Conservation (phyloP, 1,140 invertebrate genomes). For the Danaus plexippus region DNA sequence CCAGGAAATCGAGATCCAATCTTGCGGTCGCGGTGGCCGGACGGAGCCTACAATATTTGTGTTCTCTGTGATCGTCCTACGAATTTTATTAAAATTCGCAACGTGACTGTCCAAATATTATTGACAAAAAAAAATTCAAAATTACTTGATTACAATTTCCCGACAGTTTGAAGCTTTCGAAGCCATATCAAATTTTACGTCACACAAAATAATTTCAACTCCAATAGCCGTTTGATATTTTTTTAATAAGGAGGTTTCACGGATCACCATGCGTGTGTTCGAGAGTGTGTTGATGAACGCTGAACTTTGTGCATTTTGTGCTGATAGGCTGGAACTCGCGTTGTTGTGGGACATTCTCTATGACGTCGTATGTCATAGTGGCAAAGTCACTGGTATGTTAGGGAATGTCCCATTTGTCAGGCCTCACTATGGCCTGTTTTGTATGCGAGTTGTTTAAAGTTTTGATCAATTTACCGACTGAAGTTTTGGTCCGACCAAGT, state of each 20-base stretch:
- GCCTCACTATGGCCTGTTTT: slow-evolving; percentile 11
- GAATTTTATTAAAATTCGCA: slow-evolving; percentile 27
- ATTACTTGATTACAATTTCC: slow-evolving; percentile 12
- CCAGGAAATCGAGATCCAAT: slow-evolving; percentile 63
- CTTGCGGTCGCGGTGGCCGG: slow-evolving; percentile 47
- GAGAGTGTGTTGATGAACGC: slow-evolving; percentile 22
- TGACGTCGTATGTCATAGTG: slow-evolving; percentile 3
- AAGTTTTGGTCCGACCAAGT: slow-evolving; percentile 70
- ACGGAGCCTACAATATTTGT: slow-evolving; percentile 23
- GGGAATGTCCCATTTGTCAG: slow-evolving; percentile 2
- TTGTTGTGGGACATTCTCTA: slow-evolving; percentile 5
- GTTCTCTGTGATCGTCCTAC: slow-evolving; percentile 23
- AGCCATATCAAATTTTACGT: slow-evolving; percentile 31
- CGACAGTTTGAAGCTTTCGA: slow-evolving; percentile 22
- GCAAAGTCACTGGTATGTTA: neutral
- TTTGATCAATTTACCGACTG: slow-evolving; percentile 68
- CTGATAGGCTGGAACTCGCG: slow-evolving; percentile 8
- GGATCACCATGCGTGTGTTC: slow-evolving; percentile 29
- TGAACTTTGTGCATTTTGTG: slow-evolving; percentile 18
- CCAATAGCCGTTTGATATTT: slow-evolving; percentile 13
- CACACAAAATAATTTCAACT: slow-evolving; percentile 22
- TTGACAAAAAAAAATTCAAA: slow-evolving; percentile 4
- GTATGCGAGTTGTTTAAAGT: slow-evolving; percentile 39
- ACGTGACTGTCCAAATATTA: slow-evolving; percentile 49
- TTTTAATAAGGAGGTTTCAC: slow-evolving; percentile 25